Base-by-base conservation (phyloP, 2,113 vertebrate species). In the Zeus faber region DNA sequence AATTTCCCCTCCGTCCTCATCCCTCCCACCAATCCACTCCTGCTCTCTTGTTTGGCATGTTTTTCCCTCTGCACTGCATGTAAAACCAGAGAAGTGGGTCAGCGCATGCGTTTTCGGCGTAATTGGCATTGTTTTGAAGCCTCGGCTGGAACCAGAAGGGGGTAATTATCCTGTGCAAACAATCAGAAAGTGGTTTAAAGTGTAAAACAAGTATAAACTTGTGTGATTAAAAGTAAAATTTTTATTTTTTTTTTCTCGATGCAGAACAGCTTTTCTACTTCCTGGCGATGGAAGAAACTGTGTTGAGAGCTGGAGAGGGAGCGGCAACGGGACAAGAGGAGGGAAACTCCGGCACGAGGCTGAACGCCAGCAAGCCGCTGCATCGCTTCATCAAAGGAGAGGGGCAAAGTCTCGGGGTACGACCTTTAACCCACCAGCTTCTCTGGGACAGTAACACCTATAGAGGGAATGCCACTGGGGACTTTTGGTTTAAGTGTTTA, bases 331-430 rank as follows among this genome's bases (percentile, higher is more conserved):
- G 0, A 74, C 59, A 26, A 10, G 44, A 29, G 16, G 60, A 65
- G 17, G 5, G 35, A 7, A 76, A 66, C 0, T 58, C 10, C 4
- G 49, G 0, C 10, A 5, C 11, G 0, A 2, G 43, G 17, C 20
- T 69, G 22, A 17, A 26, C 40, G 18, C 60, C 35, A 65, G 49
- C 54, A 85, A 87, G 29, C 85, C 82, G 45, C 67, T 85, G 23
- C 75, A 87, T 54, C 80, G 80, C 44, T 85, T 87, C 14, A 5
- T 80, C 52, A 44, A 35, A 26, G 67, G 2, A 3, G 77, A 82
- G 31, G 80, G 81, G 48, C 82, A 22, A 54, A 47, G 6, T 74
- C 48, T 84, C 9, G 79, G 82, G 77, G 85, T 87, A 78, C 66
- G 14, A 9, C 29, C 27, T 35, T 2, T 18, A 11, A 46, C 14